Percentiles rank a stretch among this genome's conserved stretches.
Evolutionary conservation across 1,140 invertebrate genomes (phyloP).

Genomic region (Drosophila azteca): DNA sequence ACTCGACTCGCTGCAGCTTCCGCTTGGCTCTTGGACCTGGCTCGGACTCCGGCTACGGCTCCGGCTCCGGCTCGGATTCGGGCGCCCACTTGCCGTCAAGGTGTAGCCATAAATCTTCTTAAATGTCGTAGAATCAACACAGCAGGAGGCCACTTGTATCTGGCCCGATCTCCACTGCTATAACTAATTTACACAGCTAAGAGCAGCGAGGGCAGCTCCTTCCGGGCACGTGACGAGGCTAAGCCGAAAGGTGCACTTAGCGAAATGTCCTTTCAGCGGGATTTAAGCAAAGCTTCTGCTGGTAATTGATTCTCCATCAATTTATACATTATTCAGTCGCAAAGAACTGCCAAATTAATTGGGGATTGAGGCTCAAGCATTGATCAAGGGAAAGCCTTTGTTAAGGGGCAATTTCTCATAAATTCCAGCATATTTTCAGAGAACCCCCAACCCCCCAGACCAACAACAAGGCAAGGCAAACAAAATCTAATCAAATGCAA

Average conservation of each 20-base stretch:
- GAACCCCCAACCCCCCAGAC: too few relatives aligned
- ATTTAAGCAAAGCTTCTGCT: too few relatives aligned
- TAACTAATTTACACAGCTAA: constrained; percentile 49
- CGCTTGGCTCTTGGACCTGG: constrained; percentile 10
- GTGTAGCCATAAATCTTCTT: constrained; percentile 61
- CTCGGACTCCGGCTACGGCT: not conserved
- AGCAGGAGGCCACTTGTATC: constrained; percentile 25
- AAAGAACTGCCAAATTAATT: too few relatives aligned
- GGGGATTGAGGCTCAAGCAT: too few relatives aligned
- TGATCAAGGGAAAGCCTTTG: too few relatives aligned
- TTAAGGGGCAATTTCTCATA: too few relatives aligned
- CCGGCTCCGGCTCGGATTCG: not conserved
- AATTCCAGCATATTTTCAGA: not conserved
- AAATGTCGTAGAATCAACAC: constrained; percentile 61
- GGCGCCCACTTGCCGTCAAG: constrained; percentile 32
- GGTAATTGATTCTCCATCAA: too few relatives aligned
- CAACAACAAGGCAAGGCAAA: constrained; percentile 7
- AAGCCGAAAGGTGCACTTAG: not conserved
- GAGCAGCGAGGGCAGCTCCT: not conserved
- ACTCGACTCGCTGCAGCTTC: constrained; percentile 30
- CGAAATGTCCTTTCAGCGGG: too few relatives aligned
- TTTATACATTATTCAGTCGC: too few relatives aligned
- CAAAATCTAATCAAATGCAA: constrained; percentile 39
- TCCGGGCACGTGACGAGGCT: constrained; percentile 12
- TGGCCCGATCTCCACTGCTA: constrained; percentile 16